These are phyloP conservation scores for Macaria notata DNA, from an alignment of 2,888 invertebrate species.

Conservation along the genomic window DNA sequence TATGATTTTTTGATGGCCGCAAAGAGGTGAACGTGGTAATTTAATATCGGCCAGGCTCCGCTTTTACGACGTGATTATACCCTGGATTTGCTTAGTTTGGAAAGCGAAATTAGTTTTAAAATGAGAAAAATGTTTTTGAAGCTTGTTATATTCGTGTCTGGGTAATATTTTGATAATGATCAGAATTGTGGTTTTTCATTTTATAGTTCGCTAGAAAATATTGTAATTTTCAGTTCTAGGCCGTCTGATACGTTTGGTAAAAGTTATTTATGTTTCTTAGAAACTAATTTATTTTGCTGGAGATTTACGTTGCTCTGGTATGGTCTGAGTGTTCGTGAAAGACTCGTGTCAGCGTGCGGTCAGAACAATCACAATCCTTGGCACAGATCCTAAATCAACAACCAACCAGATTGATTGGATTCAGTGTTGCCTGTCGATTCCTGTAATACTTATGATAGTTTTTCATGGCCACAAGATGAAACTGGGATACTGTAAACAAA, in stretches of 20 bases:
- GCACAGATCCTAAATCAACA: conserved; percentile 18
- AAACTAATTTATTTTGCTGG: too few relatives aligned
- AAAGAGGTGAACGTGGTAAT: conserved; percentile 18
- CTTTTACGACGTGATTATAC: conserved; percentile 14
- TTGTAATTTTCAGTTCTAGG: too few relatives aligned
- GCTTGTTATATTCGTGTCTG: too few relatives aligned
- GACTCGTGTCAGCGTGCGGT: conserved; percentile 7
- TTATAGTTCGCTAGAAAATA: too few relatives aligned
- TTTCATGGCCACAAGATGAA: too few relatives aligned
- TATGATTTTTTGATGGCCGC: conserved; percentile 36
- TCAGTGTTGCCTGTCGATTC: conserved; percentile 2
- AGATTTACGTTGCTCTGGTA: too few relatives aligned
- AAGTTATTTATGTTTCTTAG: too few relatives aligned
- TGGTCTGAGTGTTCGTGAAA: not conserved
- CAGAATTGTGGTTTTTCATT: too few relatives aligned
- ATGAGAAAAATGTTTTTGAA: not conserved
- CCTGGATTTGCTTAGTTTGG: not conserved
- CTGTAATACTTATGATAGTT: not conserved
- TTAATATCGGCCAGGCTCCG: conserved; percentile 14
- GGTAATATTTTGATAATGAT: too few relatives aligned
- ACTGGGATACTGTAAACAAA: too few relatives aligned
- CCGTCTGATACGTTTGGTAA: too few relatives aligned
- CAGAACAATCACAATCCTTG: conserved; percentile 16
- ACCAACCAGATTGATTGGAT: conserved; percentile 14
- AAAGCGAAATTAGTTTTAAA: conserved; percentile 1